A percentile compares a stretch with the other conserved stretches of the same genome.
These are phyloP conservation scores for Corythornis madagascariensis DNA, from an alignment of 2,113 vertebrate genomes.

Conservation along the genomic window DNA sequence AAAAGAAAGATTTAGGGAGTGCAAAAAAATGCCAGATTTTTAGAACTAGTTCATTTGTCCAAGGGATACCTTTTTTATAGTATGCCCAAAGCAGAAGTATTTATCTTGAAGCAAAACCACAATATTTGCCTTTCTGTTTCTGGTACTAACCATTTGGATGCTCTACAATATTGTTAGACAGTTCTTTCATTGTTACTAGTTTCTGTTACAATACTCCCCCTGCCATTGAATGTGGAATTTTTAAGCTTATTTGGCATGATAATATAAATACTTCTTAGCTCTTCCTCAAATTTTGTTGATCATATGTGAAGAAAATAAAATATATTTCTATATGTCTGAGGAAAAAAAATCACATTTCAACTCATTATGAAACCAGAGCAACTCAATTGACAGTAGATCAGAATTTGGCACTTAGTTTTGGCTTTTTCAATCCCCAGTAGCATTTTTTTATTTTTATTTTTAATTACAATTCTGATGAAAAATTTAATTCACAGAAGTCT, in stretches of 20 bases:
- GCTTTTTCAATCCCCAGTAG: not conserved
- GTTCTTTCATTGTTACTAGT: not conserved
- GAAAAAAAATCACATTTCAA: not conserved
- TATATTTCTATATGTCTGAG: not conserved
- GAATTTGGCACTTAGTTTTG: not conserved
- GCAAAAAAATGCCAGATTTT: constrained; percentile 6
- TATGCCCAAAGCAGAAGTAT: constrained; percentile 28
- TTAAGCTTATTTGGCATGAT: not conserved
- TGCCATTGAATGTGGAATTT: not conserved
- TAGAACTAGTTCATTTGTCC: not conserved
- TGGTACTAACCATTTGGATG: not conserved
- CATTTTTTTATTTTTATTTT: constrained; percentile 46
- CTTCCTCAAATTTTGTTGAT: not conserved
- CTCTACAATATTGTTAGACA: not conserved
- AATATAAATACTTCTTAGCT: not conserved
- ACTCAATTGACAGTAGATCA: not conserved
- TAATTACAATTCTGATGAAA: constrained; percentile 47
- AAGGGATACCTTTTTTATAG: constrained; percentile 41
- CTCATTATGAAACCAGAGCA: not conserved
- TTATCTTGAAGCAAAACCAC: constrained; percentile 36
- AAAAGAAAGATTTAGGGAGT: constrained; percentile 43
- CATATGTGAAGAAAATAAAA: not conserved
- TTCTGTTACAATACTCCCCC: not conserved
- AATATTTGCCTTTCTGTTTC: constrained; percentile 49
- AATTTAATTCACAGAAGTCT: constrained; percentile 38